Conservation (phyloP, 2,113 vertebrate species). For the Prionailurus bengalensis region DNA sequence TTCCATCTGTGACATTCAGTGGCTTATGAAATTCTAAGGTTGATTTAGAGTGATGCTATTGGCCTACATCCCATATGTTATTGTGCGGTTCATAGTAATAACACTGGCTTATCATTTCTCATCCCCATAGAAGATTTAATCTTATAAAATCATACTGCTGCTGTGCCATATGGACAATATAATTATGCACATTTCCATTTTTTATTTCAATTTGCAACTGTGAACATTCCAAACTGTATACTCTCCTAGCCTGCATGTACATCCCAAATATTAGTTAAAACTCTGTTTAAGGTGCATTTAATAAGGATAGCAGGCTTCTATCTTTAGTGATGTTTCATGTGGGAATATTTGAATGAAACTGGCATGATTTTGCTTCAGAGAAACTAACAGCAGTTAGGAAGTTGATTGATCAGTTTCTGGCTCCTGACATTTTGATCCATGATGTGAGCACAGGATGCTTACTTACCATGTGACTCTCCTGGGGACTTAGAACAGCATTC, state of each 20-base stretch:
- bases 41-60: conserved; percentile 56
- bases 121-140: conserved; percentile 61
- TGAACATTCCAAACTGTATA: not conserved
- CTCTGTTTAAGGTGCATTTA: not conserved
- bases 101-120: conserved; percentile 64
- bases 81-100: conserved; percentile 54
- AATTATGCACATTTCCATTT: conserved; percentile 64
- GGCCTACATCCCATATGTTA: conserved; percentile 47
- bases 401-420: conserved; percentile 50
- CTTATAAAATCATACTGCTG: conserved; percentile 34
- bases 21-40: conserved; percentile 59
- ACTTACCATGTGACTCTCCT: conserved; percentile 36
- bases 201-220: conserved; percentile 35
- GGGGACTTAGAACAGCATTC: not conserved
- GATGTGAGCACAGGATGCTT: conserved; percentile 42
- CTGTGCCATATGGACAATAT: conserved; percentile 62
- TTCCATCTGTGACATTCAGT: conserved; percentile 54
- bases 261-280: conserved; percentile 12
- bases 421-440: conserved; percentile 62
- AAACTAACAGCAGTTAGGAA: conserved; percentile 14
- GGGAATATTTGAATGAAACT: conserved; percentile 28
- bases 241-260: not conserved
- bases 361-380: conserved; percentile 43
- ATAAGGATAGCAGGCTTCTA: not conserved
- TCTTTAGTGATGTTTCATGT: not conserved